These are phyloP conservation scores for Leucoraja erinaceus DNA, from an alignment of 2,113 vertebrate genomes.

Conservation along the genomic window DNA sequence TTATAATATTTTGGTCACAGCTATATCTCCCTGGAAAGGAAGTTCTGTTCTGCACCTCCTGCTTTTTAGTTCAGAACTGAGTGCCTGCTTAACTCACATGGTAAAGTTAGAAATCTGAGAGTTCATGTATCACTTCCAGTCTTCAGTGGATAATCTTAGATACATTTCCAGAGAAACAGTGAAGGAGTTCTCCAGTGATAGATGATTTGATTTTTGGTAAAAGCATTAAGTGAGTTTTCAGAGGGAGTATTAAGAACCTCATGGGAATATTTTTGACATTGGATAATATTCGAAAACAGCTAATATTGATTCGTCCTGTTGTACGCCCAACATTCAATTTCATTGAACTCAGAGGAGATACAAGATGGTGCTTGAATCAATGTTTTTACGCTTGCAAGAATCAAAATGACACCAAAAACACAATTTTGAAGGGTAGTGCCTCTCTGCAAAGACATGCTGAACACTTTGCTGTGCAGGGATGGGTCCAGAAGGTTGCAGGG, in stretches of 20 bases:
- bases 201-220: neutral
- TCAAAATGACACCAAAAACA: too few species aligned
- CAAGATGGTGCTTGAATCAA: neutral
- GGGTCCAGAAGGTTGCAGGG: too few species aligned
- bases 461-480: too few species aligned
- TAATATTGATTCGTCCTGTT: neutral
- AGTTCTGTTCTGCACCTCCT: neutral
- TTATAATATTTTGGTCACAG: constrained; percentile 2
- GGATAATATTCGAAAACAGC: neutral
- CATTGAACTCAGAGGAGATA: neutral
- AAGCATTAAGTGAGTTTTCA: neutral
- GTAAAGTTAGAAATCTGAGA: neutral
- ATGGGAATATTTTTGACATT: neutral
- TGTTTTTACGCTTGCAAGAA: neutral
- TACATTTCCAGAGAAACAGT: neutral
- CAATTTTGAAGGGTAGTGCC: neutral
- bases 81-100: neutral
- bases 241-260: neutral
- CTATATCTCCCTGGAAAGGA: neutral
- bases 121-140: neutral
- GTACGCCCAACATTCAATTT: neutral
- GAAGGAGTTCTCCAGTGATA: neutral
- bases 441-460: too few species aligned
- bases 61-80: neutral
- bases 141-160: neutral